These are phyloP conservation scores for Hypena proboscidalis DNA, from an alignment of 2,888 invertebrate genomes.

Conservation along the genomic window DNA sequence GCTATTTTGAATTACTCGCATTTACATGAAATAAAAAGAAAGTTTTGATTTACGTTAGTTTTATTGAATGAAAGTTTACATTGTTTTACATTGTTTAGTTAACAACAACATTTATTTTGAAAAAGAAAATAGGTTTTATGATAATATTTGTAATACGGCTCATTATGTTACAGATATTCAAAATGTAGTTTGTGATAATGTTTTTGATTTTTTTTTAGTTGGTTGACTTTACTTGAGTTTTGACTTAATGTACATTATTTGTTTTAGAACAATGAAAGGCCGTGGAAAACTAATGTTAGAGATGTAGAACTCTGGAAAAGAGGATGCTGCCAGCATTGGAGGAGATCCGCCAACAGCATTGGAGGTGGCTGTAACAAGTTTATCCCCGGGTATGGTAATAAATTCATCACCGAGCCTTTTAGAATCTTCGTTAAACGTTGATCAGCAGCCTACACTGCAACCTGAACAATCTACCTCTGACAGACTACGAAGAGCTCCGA, in stretches of 20 bases:
- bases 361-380: background rate
- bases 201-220: slow-evolving; percentile 4
- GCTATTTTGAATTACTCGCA: slow-evolving; percentile 10
- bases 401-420: slow-evolving; percentile 10
- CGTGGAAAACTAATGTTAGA: slow-evolving; percentile 3
- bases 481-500: slow-evolving; percentile 3
- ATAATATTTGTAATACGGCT: background rate
- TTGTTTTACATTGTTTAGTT: slow-evolving; percentile 3
- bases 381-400: slow-evolving; percentile 1
- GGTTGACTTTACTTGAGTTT: slow-evolving; percentile 5
- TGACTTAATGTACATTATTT: background rate
- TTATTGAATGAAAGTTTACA: slow-evolving; percentile 9
- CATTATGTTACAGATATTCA: background rate
- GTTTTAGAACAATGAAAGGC: slow-evolving; percentile 6
- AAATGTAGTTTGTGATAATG: background rate
- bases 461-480: slow-evolving; percentile 6
- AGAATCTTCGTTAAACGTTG: slow-evolving; percentile 11
- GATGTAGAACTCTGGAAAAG: background rate
- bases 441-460: slow-evolving; percentile 2
- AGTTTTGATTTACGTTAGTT: slow-evolving; percentile 10
- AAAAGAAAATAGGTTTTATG: background rate
- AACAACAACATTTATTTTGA: background rate
- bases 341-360: background rate
- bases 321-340: too few species aligned
- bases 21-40: slow-evolving; percentile 12